Evolutionary conservation across 1,140 invertebrate genomes (phyloP).

Genomic region (Phenacoccus solenopsis): DNA sequence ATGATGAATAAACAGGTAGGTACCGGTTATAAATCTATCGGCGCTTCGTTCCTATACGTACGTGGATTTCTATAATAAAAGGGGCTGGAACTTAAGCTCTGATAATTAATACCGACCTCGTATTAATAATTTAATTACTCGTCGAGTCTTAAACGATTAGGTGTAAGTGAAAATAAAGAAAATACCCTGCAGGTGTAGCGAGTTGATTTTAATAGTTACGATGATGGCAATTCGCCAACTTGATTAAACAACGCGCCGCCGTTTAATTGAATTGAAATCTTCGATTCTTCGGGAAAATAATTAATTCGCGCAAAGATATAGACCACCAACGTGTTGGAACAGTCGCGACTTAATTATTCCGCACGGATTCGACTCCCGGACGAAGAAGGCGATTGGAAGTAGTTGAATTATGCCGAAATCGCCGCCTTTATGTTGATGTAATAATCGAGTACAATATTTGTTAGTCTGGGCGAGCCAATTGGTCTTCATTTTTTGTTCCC

Average conservation of each 20-base stretch:
- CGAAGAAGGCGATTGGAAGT: too few species aligned
- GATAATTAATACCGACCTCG: too few species aligned
- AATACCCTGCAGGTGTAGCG: background rate
- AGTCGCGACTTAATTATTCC: background rate
- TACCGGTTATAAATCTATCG: too few species aligned
- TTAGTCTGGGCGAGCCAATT: too few species aligned
- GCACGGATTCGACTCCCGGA: too few species aligned
- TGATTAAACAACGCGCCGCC: background rate
- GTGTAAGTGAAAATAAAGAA: background rate
- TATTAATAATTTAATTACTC: constrained; percentile 1
- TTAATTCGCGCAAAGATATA: background rate
- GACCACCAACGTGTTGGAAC: background rate
- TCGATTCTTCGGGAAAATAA: too few species aligned
- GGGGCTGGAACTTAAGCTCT: too few species aligned
- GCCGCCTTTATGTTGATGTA: too few species aligned
- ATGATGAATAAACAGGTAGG: too few species aligned
- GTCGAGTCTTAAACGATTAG: background rate
- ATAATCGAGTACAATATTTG: too few species aligned
- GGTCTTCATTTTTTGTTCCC: too few species aligned
- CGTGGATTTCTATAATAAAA: background rate
- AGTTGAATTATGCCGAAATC: too few species aligned
- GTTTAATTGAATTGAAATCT: background rate
- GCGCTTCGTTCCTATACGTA: background rate
- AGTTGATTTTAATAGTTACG: background rate
- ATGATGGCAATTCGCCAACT: background rate